Evolutionary conservation across 2,888 invertebrate species (phyloP).

Genomic region (Noctuana brunneofusca): DNA sequence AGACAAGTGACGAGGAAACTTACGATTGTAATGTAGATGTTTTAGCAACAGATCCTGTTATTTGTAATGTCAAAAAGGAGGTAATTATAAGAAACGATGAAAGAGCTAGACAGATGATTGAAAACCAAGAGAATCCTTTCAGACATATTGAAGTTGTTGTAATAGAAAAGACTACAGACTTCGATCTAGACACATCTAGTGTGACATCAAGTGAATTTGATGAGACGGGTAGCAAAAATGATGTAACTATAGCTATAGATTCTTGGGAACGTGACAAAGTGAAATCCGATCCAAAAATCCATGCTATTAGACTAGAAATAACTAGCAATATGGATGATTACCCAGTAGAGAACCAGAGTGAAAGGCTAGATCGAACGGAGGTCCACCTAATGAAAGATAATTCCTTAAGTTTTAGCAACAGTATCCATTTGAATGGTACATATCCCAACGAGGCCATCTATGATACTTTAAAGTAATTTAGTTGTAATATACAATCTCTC

Average conservation of each 20-base stretch:
- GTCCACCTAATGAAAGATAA: constrained; percentile 73
- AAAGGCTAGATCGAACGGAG: constrained; percentile 62
- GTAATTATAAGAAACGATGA: constrained; percentile 75
- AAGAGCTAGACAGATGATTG: constrained; percentile 72
- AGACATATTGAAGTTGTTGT: constrained; percentile 80
- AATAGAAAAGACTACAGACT: constrained; percentile 78
- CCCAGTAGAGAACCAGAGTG: constrained; percentile 56
- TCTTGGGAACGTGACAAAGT: constrained; percentile 75
- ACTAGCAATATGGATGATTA: constrained; percentile 77
- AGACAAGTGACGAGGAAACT: constrained; percentile 66
- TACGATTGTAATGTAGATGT: constrained; percentile 74
- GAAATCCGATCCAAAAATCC: constrained; percentile 66
- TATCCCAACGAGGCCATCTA: constrained; percentile 82
- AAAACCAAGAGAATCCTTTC: constrained; percentile 75
- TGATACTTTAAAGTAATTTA: constrained; percentile 76
- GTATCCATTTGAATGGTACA: constrained; percentile 81
- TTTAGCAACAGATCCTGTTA: constrained; percentile 74
- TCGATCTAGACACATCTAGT: constrained; percentile 74
- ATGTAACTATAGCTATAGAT: constrained; percentile 71
- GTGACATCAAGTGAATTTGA: constrained; percentile 71
- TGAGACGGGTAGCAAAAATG: constrained; percentile 70
- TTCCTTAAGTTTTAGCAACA: constrained; percentile 77
- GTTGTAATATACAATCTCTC: constrained; percentile 38
- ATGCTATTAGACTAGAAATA: constrained; percentile 79
- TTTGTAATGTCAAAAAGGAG: constrained; percentile 78